Conservation (phyloP, 2,797 vertebrate genomes). For the Phylloscopus collybita region DNA sequence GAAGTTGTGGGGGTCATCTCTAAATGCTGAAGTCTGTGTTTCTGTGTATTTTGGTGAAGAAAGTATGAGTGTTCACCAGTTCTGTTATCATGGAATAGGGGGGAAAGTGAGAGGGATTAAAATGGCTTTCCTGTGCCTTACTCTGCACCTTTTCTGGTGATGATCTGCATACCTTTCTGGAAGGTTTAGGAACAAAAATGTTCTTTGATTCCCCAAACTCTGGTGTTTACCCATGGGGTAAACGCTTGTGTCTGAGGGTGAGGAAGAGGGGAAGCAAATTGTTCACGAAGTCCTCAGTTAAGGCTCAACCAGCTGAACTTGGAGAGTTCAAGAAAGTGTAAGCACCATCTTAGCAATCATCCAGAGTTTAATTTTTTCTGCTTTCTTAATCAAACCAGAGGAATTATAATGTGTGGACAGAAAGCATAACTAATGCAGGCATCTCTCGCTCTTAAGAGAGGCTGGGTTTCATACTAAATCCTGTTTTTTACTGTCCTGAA, state of each 20-base stretch:
- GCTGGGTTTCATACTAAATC: not conserved
- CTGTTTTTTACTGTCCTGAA: not conserved
- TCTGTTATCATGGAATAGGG: accelerated
- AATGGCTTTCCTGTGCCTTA: not conserved
- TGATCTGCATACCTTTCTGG: not conserved
- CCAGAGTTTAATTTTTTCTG: not conserved
- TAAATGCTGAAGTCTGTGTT: not conserved
- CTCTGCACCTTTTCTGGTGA: not conserved
- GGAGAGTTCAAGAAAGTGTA: not conserved
- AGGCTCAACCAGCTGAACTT: not conserved
- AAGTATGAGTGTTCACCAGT: not conserved
- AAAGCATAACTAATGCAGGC: not conserved
- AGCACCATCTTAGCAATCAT: not conserved
- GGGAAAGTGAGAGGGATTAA: not conserved
- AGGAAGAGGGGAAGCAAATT: not conserved
- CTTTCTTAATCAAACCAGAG: not conserved
- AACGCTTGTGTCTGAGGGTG: not conserved
- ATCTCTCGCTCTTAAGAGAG: not conserved
- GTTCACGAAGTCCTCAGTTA: not conserved
- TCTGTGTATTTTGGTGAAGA: not conserved
- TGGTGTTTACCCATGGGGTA: not conserved
- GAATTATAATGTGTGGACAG: not conserved
- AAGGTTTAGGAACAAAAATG: not conserved
- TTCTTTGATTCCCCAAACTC: not conserved
- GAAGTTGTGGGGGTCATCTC: not conserved